A percentile compares a stretch with the other conserved stretches of the same genome.
These are phyloP conservation scores for Paraescarpia echinospica DNA, from an alignment of 1,140 invertebrate species.

Conservation along the genomic window DNA sequence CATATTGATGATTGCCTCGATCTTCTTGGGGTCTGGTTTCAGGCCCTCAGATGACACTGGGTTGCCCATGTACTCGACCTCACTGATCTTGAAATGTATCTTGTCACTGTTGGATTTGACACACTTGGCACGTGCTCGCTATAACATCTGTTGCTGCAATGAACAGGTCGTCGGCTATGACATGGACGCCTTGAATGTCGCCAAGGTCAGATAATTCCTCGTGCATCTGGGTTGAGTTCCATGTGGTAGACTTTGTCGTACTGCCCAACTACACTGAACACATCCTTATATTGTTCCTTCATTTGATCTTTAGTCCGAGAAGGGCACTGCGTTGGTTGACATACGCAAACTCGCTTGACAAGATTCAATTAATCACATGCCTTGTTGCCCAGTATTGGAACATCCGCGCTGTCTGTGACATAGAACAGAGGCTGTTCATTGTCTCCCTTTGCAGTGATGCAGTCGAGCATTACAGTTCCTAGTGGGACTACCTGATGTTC, in stretches of 20 bases:
- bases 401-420: not conserved
- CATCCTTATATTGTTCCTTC: not conserved
- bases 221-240: slow-evolving; percentile 19
- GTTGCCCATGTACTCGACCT: slow-evolving; percentile 18
- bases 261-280: slow-evolving; percentile 24
- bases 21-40: slow-evolving; percentile 22
- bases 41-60: slow-evolving; percentile 5
- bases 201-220: slow-evolving; percentile 22
- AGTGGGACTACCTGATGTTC: not conserved
- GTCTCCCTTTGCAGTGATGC: not conserved
- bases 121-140: slow-evolving; percentile 47
- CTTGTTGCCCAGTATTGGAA: slow-evolving; percentile 6
- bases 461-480: slow-evolving; percentile 4
- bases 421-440: not conserved
- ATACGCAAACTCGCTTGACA: not conserved
- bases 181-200: slow-evolving; percentile 29
- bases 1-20: slow-evolving; percentile 21
- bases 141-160: slow-evolving; percentile 31
- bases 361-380: slow-evolving; percentile 12
- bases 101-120: slow-evolving; percentile 12
- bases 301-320: not conserved
- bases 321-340: not conserved
- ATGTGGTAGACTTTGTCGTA: slow-evolving; percentile 19
- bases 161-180: slow-evolving; percentile 34
- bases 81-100: slow-evolving; percentile 7